A percentile compares a stretch with the other conserved stretches of the same genome.
These are phyloP conservation scores for Guaruba guarouba DNA, from an alignment of 2,113 vertebrate species.

Conservation along the genomic window DNA sequence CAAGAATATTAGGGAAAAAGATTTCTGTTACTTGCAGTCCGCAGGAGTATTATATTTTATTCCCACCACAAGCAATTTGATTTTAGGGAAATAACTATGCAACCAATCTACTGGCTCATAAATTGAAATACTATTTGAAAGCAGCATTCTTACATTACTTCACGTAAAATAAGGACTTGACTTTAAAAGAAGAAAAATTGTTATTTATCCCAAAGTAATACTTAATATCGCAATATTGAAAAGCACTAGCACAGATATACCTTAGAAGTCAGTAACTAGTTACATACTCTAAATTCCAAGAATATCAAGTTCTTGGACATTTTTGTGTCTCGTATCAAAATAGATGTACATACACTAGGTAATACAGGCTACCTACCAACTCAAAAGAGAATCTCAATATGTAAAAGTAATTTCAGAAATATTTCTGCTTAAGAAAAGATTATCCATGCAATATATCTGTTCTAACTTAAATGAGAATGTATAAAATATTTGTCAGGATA, in stretches of 20 bases:
- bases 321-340: background rate
- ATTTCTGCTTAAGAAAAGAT: background rate
- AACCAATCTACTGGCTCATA: background rate
- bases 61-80: background rate
- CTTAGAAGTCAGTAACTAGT: background rate
- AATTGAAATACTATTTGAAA: background rate
- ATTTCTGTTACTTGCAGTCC: background rate
- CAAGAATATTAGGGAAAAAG: background rate
- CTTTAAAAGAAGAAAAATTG: background rate
- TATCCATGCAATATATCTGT: background rate
- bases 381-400: background rate
- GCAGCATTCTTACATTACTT: background rate
- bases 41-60: background rate
- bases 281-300: background rate
- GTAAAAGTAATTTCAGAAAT: background rate
- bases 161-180: background rate
- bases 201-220: background rate
- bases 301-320: background rate
- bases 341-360: background rate
- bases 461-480: background rate
- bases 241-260: background rate
- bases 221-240: background rate
- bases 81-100: background rate
- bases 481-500: background rate
- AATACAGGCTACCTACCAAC: background rate